Percentiles rank a stretch among this genome's conserved stretches.
Conservation (phyloP, 2,113 vertebrate genomes). For the Dicrurus megarhynchus region DNA sequence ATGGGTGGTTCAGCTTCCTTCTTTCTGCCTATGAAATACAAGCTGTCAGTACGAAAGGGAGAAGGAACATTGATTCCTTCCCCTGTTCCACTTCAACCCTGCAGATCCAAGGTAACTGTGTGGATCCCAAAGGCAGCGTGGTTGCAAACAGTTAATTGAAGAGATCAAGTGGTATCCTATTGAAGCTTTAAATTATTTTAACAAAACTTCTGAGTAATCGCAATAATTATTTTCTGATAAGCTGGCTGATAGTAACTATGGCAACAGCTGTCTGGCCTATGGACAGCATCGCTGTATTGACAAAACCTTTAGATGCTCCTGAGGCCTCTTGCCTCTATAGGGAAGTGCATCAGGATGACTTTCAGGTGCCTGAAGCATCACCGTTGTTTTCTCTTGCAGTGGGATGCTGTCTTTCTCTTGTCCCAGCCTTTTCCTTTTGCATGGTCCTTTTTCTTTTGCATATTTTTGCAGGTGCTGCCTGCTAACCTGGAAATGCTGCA, state of each 20-base stretch:
- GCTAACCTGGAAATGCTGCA: conserved; percentile 48
- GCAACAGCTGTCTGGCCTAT: conserved; percentile 77
- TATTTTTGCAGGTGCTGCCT: conserved; percentile 56
- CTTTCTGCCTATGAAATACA: conserved; percentile 69
- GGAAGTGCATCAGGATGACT: conserved; percentile 55
- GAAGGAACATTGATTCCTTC: conserved; percentile 71
- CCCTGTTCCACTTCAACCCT: not conserved
- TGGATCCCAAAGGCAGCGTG: conserved; percentile 34
- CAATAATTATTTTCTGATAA: conserved; percentile 78
- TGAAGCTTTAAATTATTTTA: conserved; percentile 56
- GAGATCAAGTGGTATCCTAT: conserved; percentile 31
- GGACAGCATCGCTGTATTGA: conserved; percentile 74
- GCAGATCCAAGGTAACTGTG: conserved; percentile 68
- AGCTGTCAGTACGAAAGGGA: conserved; percentile 69
- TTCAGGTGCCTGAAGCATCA: conserved; percentile 57
- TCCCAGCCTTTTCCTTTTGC: conserved; percentile 11
- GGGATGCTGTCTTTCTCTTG: conserved; percentile 25
- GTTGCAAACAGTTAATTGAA: conserved; percentile 63
- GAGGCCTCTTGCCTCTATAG: conserved; percentile 61
- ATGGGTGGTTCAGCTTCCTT: conserved; percentile 41
- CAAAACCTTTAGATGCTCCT: conserved; percentile 68
- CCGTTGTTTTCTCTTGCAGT: not conserved
- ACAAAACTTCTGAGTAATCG: conserved; percentile 73
- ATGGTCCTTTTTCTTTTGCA: conserved; percentile 13
- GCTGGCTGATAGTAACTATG: conserved; percentile 79